These are phyloP conservation scores for Glaucidium brasilianum DNA, from an alignment of 2,113 vertebrate genomes.

Conservation along the genomic window DNA sequence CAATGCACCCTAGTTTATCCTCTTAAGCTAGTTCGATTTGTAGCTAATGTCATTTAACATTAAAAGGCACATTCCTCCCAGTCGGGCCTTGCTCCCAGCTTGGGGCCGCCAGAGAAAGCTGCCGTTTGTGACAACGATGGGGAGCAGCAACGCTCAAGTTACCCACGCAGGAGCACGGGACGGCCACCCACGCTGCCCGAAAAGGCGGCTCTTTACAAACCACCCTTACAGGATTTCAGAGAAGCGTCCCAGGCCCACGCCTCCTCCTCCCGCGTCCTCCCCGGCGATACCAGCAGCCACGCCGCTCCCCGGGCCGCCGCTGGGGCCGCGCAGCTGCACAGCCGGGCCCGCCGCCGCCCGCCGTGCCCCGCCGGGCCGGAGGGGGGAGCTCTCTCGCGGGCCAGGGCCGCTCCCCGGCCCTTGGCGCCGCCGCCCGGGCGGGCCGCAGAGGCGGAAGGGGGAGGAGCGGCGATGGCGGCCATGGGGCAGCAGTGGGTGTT, in stretches of 20 bases:
- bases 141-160: accelerated
- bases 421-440: not conserved
- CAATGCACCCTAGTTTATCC: accelerated
- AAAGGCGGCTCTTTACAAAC: not conserved
- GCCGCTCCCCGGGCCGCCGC: not conserved
- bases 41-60: not conserved
- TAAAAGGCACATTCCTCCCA: accelerated
- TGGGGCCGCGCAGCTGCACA: too few species aligned
- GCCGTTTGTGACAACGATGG: accelerated
- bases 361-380: not conserved
- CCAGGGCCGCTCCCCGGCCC: too few species aligned
- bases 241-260: accelerated
- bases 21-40: not conserved
- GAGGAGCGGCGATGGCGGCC: constrained; percentile 60
- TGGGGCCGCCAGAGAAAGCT: accelerated
- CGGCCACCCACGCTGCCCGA: accelerated
- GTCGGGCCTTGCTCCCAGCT: accelerated
- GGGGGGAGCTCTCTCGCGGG: not conserved
- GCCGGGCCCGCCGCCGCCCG: not conserved
- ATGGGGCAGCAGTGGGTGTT: constrained; percentile 92
- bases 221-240: accelerated
- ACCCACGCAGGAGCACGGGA: accelerated
- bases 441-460: not conserved
- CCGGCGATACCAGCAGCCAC: accelerated
- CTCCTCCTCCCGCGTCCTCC: not conserved